Evolutionary conservation across 1,140 invertebrate genomes (phyloP).

Genomic region (Tetraneura akinire): DNA sequence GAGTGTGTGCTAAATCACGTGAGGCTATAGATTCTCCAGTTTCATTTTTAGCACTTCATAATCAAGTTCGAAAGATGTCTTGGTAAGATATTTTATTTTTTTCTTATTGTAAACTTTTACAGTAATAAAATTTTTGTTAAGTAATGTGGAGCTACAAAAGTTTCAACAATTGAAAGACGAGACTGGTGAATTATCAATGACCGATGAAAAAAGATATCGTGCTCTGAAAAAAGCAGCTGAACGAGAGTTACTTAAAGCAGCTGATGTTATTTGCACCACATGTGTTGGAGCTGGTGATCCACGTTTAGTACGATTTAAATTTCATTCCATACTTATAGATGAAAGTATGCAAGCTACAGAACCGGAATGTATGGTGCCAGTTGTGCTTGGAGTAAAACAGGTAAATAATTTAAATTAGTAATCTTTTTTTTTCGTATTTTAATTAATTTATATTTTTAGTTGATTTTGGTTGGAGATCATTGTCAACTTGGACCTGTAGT

Average conservation of each 20-base stretch:
- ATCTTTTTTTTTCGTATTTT: not conserved
- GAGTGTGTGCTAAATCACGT: slow-evolving; percentile 95
- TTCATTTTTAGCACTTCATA: slow-evolving; percentile 94
- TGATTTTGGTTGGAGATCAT: slow-evolving; percentile 97
- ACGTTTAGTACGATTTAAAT: slow-evolving; percentile 85
- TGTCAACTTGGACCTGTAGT: slow-evolving; percentile 98
- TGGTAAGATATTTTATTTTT: slow-evolving; percentile 58
- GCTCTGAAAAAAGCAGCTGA: slow-evolving; percentile 90
- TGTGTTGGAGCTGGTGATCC: slow-evolving; percentile 98
- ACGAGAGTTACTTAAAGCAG: slow-evolving; percentile 87
- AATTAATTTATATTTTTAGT: slow-evolving; percentile 60
- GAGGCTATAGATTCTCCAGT: slow-evolving; percentile 98
- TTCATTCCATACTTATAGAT: slow-evolving; percentile 97
- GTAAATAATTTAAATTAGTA: slow-evolving; percentile 55
- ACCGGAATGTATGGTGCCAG: slow-evolving; percentile 98
- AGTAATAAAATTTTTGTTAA: slow-evolving; percentile 56
- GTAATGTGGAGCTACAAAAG: slow-evolving; percentile 88
- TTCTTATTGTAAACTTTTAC: not conserved
- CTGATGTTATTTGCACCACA: slow-evolving; percentile 98
- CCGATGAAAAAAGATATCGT: slow-evolving; percentile 93
- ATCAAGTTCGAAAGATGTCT: slow-evolving; percentile 94
- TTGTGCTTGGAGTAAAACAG: slow-evolving; percentile 93
- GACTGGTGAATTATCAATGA: slow-evolving; percentile 89
- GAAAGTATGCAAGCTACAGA: slow-evolving; percentile 97
- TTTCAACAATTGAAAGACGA: slow-evolving; percentile 96